These are phyloP conservation scores for Bucco capensis DNA, from an alignment of 2,113 vertebrate genomes.

Conservation along the genomic window DNA sequence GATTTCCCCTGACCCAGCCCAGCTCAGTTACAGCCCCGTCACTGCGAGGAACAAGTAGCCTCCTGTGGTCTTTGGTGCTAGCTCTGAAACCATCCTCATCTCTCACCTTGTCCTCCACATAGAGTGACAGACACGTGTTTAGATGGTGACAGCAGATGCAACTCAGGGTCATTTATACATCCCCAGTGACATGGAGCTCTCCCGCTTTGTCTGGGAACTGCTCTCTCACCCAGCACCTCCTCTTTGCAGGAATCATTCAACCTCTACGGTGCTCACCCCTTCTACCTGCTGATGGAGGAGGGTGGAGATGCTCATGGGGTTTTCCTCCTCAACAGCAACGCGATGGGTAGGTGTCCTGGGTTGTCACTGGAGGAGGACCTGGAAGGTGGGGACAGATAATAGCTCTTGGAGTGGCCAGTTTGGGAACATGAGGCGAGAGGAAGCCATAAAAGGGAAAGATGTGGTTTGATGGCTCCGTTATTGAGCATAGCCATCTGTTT, in stretches of 20 bases:
- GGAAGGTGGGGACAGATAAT: background rate
- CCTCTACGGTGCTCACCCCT: slow-evolving; percentile 87
- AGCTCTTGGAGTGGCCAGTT: background rate
- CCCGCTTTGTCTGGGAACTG: background rate
- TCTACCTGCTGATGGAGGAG: slow-evolving; percentile 85
- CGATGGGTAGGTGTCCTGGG: slow-evolving; percentile 67
- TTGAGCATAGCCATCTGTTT: slow-evolving; percentile 66
- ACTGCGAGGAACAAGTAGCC: background rate
- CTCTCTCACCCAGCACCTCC: background rate
- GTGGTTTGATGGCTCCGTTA: slow-evolving; percentile 50
- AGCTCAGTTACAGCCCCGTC: background rate
- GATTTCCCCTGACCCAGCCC: background rate
- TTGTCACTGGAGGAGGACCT: background rate
- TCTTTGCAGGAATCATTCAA: slow-evolving; percentile 79
- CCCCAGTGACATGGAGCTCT: background rate
- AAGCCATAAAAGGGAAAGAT: slow-evolving; percentile 10
- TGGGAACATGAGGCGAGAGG: background rate
- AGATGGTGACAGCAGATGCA: background rate
- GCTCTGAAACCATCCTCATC: background rate
- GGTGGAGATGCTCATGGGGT: slow-evolving; percentile 81
- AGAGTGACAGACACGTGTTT: background rate
- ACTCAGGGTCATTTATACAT: background rate
- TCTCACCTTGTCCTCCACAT: background rate
- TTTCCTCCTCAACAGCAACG: slow-evolving; percentile 85
- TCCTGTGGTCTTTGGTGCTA: background rate